Percentiles rank a stretch among this genome's conserved stretches.
phyloP scores from a whole-genome alignment of 37 sponge, comb jelly and placozoan species.

The Corticium candelabrum region DNA sequence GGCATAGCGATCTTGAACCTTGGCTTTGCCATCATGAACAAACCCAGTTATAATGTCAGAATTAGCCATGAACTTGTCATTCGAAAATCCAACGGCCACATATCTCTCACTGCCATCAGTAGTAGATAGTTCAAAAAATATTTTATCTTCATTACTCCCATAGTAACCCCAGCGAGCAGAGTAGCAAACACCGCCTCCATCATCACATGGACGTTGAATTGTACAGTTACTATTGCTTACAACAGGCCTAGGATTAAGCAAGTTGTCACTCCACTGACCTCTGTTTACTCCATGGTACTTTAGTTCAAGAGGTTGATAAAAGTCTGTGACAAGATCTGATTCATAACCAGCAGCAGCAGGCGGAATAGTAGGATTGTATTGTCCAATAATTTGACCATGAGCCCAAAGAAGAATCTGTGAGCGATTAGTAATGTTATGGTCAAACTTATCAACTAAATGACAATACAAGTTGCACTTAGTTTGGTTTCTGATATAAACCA shows the following conservation, averaged over 20 bases:
- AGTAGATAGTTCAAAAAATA: not conserved
- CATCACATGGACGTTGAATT: not conserved
- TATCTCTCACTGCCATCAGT: not conserved
- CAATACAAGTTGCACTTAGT: not conserved
- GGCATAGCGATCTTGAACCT: not conserved
- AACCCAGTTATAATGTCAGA: not conserved
- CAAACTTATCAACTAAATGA: conserved; percentile 7
- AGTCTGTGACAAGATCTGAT: conserved; percentile 7
- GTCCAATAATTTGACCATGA: conserved; percentile 14
- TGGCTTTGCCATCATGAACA: not conserved
- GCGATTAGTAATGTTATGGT: conserved; percentile 2
- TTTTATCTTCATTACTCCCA: not conserved
- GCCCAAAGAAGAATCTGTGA: conserved; percentile 29
- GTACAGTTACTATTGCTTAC: not conserved
- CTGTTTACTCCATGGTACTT: conserved; percentile 21
- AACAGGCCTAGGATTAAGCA: not conserved
- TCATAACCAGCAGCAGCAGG: conserved; percentile 1
- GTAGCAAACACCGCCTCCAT: not conserved
- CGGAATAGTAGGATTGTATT: not conserved
- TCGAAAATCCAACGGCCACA: not conserved
- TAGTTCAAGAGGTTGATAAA: conserved; percentile 27
- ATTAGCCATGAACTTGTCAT: conserved; percentile 1
- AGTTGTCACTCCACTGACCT: not conserved
- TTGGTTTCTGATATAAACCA: not conserved
- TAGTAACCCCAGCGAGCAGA: not conserved